Conservation (phyloP, 2,797 vertebrate genomes). For the Sebastes oblongus region DNA sequence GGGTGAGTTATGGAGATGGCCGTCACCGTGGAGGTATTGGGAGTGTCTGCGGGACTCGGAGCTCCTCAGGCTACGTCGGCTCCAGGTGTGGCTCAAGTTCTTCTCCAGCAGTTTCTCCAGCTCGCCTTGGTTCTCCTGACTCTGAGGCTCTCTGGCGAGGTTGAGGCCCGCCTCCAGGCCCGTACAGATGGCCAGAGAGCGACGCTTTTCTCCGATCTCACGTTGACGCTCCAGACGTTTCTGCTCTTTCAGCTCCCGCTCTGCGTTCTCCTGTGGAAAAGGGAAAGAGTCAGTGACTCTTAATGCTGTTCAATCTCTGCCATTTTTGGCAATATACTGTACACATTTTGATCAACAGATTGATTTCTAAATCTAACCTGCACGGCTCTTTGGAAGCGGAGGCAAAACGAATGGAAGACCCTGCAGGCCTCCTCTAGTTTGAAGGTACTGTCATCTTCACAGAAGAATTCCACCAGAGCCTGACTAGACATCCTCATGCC, state of each 20-base stretch:
- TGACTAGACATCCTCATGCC: conserved; percentile 82
- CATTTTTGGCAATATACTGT: background rate
- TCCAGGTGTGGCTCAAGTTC: conserved; percentile 80
- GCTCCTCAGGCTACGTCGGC: conserved; percentile 77
- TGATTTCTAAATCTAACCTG: conserved; percentile 66
- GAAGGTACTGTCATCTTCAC: conserved; percentile 84
- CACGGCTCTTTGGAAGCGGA: conserved; percentile 83
- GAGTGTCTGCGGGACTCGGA: conserved; percentile 63
- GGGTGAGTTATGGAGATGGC: conserved; percentile 28
- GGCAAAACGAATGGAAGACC: conserved; percentile 83
- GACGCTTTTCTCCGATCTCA: conserved; percentile 80
- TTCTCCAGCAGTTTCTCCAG: conserved; percentile 83
- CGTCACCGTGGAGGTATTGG: conserved; percentile 48
- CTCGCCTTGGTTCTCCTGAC: conserved; percentile 75
- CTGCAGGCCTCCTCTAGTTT: conserved; percentile 84
- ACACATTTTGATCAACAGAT: background rate
- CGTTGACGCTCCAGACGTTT: conserved; percentile 81
- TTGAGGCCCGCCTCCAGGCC: conserved; percentile 68
- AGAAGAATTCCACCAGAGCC: conserved; percentile 85
- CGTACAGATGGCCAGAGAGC: conserved; percentile 80
- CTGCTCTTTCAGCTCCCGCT: conserved; percentile 83
- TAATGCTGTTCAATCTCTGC: background rate
- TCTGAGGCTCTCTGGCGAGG: conserved; percentile 55
- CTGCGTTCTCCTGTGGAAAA: conserved; percentile 81
- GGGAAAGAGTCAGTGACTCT: background rate